Evolutionary conservation across 2,113 vertebrate species (phyloP).

Genomic region (Chitala chitala): DNA sequence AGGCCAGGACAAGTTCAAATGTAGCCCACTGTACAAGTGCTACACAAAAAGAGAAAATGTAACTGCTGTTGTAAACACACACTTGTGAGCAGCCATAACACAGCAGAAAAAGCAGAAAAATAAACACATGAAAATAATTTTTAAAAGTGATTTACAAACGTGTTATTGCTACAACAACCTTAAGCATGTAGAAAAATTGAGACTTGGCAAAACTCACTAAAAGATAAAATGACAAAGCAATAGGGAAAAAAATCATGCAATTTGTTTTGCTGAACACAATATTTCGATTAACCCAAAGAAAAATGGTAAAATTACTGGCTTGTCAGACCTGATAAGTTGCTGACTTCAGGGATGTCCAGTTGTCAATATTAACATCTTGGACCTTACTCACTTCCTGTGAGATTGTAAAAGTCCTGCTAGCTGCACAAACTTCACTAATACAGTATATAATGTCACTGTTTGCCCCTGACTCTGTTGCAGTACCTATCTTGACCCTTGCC

Average conservation of each 20-base stretch:
- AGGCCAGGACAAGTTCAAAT: too few relatives aligned
- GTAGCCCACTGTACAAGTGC: too few relatives aligned
- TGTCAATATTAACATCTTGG: constrained; percentile 1
- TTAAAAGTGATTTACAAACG: background rate
- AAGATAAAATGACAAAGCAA: background rate
- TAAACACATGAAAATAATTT: too few relatives aligned
- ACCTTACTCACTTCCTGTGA: background rate
- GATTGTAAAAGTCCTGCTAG: background rate
- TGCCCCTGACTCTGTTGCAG: background rate
- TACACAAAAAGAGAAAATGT: too few relatives aligned
- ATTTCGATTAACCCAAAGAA: background rate
- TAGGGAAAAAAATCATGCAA: background rate
- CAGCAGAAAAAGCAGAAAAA: too few relatives aligned
- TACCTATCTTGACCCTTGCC: background rate
- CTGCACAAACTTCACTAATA: background rate
- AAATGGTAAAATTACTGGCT: background rate
- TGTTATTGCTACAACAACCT: background rate
- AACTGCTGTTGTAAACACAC: too few relatives aligned
- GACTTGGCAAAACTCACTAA: background rate
- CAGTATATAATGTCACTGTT: too few relatives aligned
- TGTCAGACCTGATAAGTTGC: background rate
- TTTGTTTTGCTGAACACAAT: background rate
- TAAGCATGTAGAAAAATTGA: background rate
- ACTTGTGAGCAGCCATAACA: too few relatives aligned
- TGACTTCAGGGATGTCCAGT: background rate